Conservation (phyloP, 2,888 invertebrate species). For the Furcula furcula region DNA sequence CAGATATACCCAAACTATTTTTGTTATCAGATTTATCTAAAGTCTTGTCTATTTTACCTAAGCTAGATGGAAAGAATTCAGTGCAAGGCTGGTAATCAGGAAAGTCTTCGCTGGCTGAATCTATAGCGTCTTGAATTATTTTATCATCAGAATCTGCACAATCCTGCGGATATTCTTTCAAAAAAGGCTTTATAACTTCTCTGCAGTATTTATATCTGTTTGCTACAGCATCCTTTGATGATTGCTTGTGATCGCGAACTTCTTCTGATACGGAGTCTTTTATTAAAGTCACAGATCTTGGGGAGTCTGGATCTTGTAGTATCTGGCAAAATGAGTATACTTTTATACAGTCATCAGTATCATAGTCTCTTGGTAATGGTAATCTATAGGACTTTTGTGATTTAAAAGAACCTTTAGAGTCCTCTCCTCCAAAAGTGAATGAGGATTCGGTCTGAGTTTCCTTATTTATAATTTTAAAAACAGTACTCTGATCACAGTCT, state of each 20-base stretch:
- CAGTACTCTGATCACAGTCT: constrained; percentile 17
- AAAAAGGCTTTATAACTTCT: constrained; percentile 46
- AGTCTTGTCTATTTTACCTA: background rate
- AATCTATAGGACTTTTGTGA: constrained; percentile 8
- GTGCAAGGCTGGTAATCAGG: constrained; percentile 34
- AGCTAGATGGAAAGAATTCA: background rate
- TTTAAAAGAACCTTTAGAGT: background rate
- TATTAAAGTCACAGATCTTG: constrained; percentile 30
- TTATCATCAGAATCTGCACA: constrained; percentile 34
- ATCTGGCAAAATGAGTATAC: constrained; percentile 38
- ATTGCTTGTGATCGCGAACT: constrained; percentile 16
- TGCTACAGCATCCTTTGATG: constrained; percentile 16
- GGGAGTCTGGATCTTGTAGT: constrained; percentile 32
- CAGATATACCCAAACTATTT: background rate
- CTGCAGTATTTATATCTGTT: constrained; percentile 41
- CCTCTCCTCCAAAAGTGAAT: background rate
- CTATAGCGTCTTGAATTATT: constrained; percentile 28
- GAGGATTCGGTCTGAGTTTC: constrained; percentile 37
- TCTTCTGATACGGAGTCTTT: constrained; percentile 41
- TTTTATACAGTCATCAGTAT: constrained; percentile 27
- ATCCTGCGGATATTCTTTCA: constrained; percentile 29
- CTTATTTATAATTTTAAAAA: constrained; percentile 27
- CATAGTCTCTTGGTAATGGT: constrained; percentile 19
- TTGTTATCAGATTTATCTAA: background rate
- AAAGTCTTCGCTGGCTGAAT: constrained; percentile 30